Evolutionary conservation across 2,888 invertebrate species (phyloP), one percentile per base, ranked within the genome.

Genomic region (Lamellibrachia satsuma): DNA sequence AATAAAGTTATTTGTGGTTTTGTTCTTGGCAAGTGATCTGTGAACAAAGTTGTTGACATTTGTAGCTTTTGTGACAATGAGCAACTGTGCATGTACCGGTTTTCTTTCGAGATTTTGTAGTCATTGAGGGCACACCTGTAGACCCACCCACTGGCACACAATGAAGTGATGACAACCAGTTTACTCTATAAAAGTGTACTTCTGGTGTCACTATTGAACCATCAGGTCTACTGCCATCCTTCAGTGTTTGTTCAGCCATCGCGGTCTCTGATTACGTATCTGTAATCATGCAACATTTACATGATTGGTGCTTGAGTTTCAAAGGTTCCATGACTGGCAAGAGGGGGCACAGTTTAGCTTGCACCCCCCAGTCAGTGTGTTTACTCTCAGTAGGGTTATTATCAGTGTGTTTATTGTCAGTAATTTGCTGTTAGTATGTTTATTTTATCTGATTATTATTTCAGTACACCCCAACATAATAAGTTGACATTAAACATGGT

Each of bases 301-400:
- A 75, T 75, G 75, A 75, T 75, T 75, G 75, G 75, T 75, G 15
- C 22, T 75, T 75, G 75, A 75, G 75, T 75, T 75, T 75, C 75
- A 75, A 75, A 9, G 75, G 75, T 75, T 11, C 75, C 15, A 6
- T 75, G 75, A 75, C 75, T 39, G 39, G 39, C 75, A 11, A 15
- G 22, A 15, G 75, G 15, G 22, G 75, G 15, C 75, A 75, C 75
- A 75, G 75, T 15, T 75, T 75, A 75, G n/a, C n/a, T 6, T 7
- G 60, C 22, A 60, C 4, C 75, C 75, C n/a, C 9, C 15, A 22
- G 22, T 75, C 22, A 6, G 75, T 75, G n/a, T 15, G 22, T 75
- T 75, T 75, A 75, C 75, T 22, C 15, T 75, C 75, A 22, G 75
- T 75, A 6, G 22, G 15, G 15, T 15, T 3, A 57, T 75, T 75